These are phyloP conservation scores for Cataglyphis cursor DNA, from an alignment of 2,888 invertebrate genomes.

Conservation along the genomic window DNA sequence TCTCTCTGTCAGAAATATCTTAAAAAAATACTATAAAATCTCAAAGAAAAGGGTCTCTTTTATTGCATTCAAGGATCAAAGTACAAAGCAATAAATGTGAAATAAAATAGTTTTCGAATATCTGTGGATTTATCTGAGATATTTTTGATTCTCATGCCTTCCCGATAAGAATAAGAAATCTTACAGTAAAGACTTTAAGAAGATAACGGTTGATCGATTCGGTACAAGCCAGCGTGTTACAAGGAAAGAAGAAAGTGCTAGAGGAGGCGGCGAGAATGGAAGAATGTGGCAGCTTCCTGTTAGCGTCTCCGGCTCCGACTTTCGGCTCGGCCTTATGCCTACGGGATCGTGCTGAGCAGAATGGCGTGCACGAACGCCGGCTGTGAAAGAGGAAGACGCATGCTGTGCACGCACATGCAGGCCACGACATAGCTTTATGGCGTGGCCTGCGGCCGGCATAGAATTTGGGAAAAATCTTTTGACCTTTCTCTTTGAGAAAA, in stretches of 20 bases:
- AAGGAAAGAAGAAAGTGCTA: conserved; percentile 61
- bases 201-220: conserved; percentile 37
- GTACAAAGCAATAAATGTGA: too few species aligned
- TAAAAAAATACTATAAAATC: not conserved
- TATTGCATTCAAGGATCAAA: not conserved
- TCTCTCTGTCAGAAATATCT: not conserved
- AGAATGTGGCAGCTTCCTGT: conserved; percentile 81
- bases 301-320: conserved; percentile 60
- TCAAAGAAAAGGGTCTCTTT: not conserved
- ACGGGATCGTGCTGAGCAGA: conserved; percentile 39
- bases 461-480: conserved; percentile 31
- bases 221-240: conserved; percentile 32
- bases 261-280: conserved; percentile 36
- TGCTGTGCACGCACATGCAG: conserved; percentile 51
- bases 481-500: conserved; percentile 9
- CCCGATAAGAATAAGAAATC: conserved; percentile 9
- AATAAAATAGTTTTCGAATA: not conserved
- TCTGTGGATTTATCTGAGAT: not conserved
- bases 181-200: not conserved
- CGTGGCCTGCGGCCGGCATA: not conserved
- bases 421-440: not conserved
- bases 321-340: conserved; percentile 36
- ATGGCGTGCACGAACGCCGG: conserved; percentile 47
- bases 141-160: not conserved
- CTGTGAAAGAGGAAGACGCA: conserved; percentile 58